Base-by-base conservation (phyloP, 2,797 vertebrate genomes). In the Paguma larvata region DNA sequence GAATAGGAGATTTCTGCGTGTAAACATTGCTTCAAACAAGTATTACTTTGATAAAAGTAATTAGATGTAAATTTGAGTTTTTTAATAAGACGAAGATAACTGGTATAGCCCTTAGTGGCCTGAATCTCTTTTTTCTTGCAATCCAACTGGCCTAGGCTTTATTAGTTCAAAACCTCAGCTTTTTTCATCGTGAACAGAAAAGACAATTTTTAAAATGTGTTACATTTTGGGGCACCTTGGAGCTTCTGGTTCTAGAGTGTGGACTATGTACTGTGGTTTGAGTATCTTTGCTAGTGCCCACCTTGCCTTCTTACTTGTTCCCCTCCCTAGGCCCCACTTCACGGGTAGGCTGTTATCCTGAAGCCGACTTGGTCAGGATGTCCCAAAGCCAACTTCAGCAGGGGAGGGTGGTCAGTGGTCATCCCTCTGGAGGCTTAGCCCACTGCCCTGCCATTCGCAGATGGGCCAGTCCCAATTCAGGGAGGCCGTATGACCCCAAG, bases 141-240 rank as follows among this genome's bases (percentile, higher is more conserved):
- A 6, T 75, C 32, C 63, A 38, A 79, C 13, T 23, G 38, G 30
- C 4, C 41, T 63, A 48, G 38, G 53, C 34, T 38, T 85, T 51
- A 59, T 51, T 13, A 30, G 46, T 67, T 85, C 27, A 56, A 68
- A 92, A 82, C 4, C 27, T 65, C 13, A 44, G 32, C n/a, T 91
- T 92, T 41, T 83, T 62, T 75, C 62, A 59, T 78, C 19, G 13
- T 25, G 34, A 84, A 63, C 32, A 32, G 51, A 53, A 95, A 85
- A 59, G n/a, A 92, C 15, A 79, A 41, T 59, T 96, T 94, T 11
- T 0, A 59, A 95, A 94, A 78, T 59, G 13, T 89, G 63, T 16
- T 78, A 65, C 32, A 65, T 75, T 59, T 85, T 59, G 44, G 56
- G 21, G 56, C 9, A 2, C 77, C n/a, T 0, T n/a, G 27, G 46